Base-by-base conservation (phyloP, 92 coral and sea anemone species). In the Isaurus tuberculatus region DNA sequence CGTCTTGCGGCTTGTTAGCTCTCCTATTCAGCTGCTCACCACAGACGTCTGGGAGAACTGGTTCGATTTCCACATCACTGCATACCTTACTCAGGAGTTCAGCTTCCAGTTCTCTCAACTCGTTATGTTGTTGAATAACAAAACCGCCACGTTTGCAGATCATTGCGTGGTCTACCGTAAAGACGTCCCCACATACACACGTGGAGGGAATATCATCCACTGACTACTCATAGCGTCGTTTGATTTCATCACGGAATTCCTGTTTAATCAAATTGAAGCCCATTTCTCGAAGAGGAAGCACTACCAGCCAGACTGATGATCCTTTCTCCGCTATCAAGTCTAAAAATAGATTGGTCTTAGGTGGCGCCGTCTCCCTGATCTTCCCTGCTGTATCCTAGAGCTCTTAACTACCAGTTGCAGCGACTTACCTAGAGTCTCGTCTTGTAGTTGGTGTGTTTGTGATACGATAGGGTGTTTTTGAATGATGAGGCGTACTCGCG, bases 381-480 rank as follows among this genome's bases (percentile, higher is more conserved):
- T 49, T 49, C 4, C 11, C 58, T 49, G 58, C 58, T 11, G 58
- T 49, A 15, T 3, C 20, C 61, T 53, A 11, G 13, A 15, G 19
- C 70, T 32, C n/a, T 10, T 86, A 17, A 86, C 86, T 44, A 63
- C 79, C 55, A 65, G 73, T 44, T 70, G 86, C 27, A 63, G 31
- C 23, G 51, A 80, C 63, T 34, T 80, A 8, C 49, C 15, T 19
- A 66, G 81, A 34, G 81, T 43, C 30, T 71, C 83, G 10, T 82
- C 87, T 8, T 73, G 90, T 4, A 87, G 68, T 43, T 72, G 90
- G 75, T 79, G 63, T 25, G 69, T 10, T 40, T 87, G 87, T 22
- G 87, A 42, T 34, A 83, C 66, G 66, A 87, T 87, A 20, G 71
- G 87, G 30, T 71, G 3, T 5, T 1, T 20, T 16, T 16, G 61